Evolutionary conservation across 1,140 invertebrate species (phyloP), one percentile per base, ranked within the genome.

Genomic region (Odontomachus brunneus): DNA sequence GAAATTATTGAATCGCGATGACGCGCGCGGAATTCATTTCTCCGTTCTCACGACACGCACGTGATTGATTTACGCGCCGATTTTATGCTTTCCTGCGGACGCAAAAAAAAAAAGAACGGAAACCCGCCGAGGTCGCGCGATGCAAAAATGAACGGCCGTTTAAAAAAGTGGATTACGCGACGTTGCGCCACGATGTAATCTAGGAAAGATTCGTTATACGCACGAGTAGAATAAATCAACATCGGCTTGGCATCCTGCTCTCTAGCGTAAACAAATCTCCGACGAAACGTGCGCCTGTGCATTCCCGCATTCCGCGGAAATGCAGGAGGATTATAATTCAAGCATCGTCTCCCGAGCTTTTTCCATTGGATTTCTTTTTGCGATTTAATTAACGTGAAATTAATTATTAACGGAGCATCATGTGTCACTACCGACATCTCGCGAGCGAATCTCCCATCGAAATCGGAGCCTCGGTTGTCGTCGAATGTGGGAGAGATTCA

Each of bases 181-280:
- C 44, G 63, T 76, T 76, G 74, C 51, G 66, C 63, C 48, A 76
- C 51, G 60, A 66, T 53, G 60, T 66, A 66, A 76, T 76, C 74
- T 76, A 66, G 66, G 62, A 76, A 75, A 75, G 48, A 66, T 53
- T 76, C 19, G 74, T 66, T 76, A 53, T 19, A 66, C 38, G 62
- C 48, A 66, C 33, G 66, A 76, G 62, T 60, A 65, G 4, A 76
- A 76, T 76, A 76, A 76, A 76, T 76, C 74, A 76, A 55, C 29
- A 66, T 53, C 26, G 60, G 15, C 44, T 44, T 66, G 48, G 66
- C 74, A 76, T 26, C 22, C 48, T 66, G 74, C 48, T 66, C 48
- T 33, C 60, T 66, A 51, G 60, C 29, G 74, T 66, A 38, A 76
- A 76, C 63, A 76, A 76, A 76, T 66, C 57, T 75, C 38, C 11